Conservation (phyloP, 2,888 invertebrate species). For the Agrotis clavis region DNA sequence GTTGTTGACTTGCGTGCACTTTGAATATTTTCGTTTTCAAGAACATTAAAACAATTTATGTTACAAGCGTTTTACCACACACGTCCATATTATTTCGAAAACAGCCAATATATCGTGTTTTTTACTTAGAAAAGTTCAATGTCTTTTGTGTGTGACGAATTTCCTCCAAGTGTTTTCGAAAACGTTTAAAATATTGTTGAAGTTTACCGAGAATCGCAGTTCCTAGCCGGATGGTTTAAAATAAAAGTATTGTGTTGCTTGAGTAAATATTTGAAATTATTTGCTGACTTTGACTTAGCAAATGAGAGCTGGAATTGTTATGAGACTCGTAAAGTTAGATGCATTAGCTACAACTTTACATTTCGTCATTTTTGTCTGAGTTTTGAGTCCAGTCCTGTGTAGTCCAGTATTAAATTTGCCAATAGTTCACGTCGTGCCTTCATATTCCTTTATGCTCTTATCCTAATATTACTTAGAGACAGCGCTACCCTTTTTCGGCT, state of each 20-base stretch:
- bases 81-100: conserved; percentile 38
- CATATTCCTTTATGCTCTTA: no score
- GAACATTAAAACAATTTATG: conserved; percentile 22
- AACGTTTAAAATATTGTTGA: conserved; percentile 53
- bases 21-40: conserved; percentile 6
- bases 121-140: conserved; percentile 48
- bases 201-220: conserved; percentile 44
- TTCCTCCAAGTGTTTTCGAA: conserved; percentile 53
- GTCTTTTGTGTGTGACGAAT: conserved; percentile 57
- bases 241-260: conserved; percentile 45
- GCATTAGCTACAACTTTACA: neutral
- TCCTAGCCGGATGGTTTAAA: conserved; percentile 32
- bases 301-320: conserved; percentile 10
- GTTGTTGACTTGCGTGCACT: conserved; percentile 4
- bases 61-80: neutral
- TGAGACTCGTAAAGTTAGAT: neutral
- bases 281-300: conserved; percentile 12
- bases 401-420: neutral
- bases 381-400: no score
- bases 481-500: no score
- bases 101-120: conserved; percentile 32
- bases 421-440: no score
- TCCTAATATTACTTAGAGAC: no score
- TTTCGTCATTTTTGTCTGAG: conserved; percentile 10
- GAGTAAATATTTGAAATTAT: conserved; percentile 59